Percentiles rank a stretch among this genome's conserved stretches.
Conservation (phyloP, 2,888 invertebrate species). For the Volucella bombylans region DNA sequence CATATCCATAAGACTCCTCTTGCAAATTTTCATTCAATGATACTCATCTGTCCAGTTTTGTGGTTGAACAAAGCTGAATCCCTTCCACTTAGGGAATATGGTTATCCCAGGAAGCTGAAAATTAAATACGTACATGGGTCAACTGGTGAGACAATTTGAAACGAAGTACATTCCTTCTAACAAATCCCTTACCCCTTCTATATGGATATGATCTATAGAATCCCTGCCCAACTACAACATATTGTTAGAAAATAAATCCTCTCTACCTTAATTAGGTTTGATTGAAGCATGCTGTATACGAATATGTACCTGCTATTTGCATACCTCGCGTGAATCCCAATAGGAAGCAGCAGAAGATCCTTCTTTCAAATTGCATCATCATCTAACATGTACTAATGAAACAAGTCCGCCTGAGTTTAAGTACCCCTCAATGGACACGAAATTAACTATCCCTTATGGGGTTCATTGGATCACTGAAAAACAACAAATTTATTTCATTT, state of each 20-base stretch:
- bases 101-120: conserved; percentile 34
- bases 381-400: conserved; percentile 2
- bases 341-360: not conserved
- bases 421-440: conserved; percentile 26
- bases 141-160: not conserved
- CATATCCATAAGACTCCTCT: not conserved
- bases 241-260: conserved; percentile 1
- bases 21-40: conserved; percentile 16
- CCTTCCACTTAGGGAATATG: conserved; percentile 7
- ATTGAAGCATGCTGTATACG: not conserved
- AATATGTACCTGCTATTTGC: not conserved
- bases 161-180: conserved; percentile 2
- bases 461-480: conserved; percentile 17
- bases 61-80: conserved; percentile 28
- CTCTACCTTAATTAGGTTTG: conserved; percentile 23
- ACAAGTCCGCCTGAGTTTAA: conserved; percentile 12
- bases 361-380: conserved; percentile 11
- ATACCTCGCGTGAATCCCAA: not conserved
- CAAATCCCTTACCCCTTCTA: not conserved
- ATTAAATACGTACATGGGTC: conserved; percentile 35
- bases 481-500: not conserved
- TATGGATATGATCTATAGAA: not conserved
- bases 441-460: conserved; percentile 28
- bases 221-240: not conserved
- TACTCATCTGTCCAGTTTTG: not conserved